Conservation (phyloP, 1,140 invertebrate species). For the Nylanderia fulva region DNA sequence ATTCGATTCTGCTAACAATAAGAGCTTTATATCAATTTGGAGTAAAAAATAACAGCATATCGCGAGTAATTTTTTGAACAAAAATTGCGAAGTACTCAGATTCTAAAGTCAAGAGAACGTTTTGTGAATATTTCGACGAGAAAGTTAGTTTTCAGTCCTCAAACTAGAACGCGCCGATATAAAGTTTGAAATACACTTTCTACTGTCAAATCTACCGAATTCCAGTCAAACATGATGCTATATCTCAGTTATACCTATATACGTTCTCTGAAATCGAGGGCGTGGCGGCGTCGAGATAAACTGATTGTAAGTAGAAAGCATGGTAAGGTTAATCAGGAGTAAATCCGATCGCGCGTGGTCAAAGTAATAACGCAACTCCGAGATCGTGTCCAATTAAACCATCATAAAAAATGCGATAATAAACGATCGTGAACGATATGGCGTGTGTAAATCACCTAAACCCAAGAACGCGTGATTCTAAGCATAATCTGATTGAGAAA, state of each 20-base stretch:
- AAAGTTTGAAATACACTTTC: constrained; percentile 29
- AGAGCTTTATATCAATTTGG: neutral
- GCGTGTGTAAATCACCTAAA: neutral
- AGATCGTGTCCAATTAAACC: neutral
- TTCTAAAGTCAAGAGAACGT: constrained; percentile 13
- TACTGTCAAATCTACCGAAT: constrained; percentile 27
- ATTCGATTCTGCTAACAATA: neutral
- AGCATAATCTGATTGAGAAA: neutral
- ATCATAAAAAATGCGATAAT: constrained; percentile 5
- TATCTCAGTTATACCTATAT: constrained; percentile 12
- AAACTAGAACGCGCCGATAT: neutral
- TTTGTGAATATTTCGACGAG: constrained; percentile 23
- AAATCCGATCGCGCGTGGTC: constrained; percentile 35
- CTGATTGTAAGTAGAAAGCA: constrained; percentile 74
- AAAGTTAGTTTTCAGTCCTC: constrained; percentile 30
- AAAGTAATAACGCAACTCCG: constrained; percentile 25
- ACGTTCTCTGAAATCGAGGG: constrained; percentile 69
- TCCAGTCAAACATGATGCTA: neutral
- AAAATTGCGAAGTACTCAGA: constrained; percentile 7
- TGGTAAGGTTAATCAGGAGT: constrained; percentile 68
- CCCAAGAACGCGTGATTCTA: neutral
- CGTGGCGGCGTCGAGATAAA: constrained; percentile 73
- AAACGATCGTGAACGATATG: neutral
- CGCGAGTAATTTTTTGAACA: neutral
- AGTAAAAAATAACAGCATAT: neutral